Conservation (phyloP, 2,113 vertebrate genomes). For the Dendrocopos noguchii region DNA sequence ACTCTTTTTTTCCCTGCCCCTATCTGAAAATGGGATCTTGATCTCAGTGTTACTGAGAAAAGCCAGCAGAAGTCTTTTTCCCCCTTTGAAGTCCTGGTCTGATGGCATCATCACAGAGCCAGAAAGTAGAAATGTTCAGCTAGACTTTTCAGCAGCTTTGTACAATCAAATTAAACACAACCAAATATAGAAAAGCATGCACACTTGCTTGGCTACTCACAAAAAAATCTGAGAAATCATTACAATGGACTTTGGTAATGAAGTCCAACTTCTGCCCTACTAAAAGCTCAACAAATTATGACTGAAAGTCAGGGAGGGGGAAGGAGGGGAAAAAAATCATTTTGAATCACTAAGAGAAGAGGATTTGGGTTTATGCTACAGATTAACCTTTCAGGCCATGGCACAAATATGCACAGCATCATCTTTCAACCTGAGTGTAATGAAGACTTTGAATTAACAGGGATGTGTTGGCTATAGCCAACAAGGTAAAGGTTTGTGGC, state of each 20-base stretch:
- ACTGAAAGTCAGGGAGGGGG: background rate
- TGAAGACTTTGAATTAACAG: slow-evolving; percentile 4
- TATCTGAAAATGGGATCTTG: background rate
- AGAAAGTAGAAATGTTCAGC: slow-evolving; percentile 39
- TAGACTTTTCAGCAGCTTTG: slow-evolving; percentile 56
- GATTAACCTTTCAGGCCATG: slow-evolving; percentile 8
- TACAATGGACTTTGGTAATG: slow-evolving; percentile 50
- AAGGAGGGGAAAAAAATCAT: background rate
- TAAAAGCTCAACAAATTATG: slow-evolving; percentile 13
- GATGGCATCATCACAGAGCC: background rate
- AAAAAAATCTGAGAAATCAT: slow-evolving; percentile 58
- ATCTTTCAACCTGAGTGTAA: background rate
- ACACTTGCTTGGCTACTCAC: slow-evolving; percentile 49
- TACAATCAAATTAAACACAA: slow-evolving; percentile 72
- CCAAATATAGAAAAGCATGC: slow-evolving; percentile 74
- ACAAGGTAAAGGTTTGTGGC: background rate
- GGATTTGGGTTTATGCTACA: background rate
- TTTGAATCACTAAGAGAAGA: background rate
- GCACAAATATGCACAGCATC: background rate
- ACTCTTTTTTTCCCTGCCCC: background rate
- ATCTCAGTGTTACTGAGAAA: background rate
- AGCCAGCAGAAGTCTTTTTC: background rate
- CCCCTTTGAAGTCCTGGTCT: background rate
- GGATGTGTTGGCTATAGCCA: background rate
- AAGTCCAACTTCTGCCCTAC: slow-evolving; percentile 49